These are phyloP conservation scores for Potamarius usumacintae DNA, from an alignment of 2,113 vertebrate genomes.

Conservation along the genomic window DNA sequence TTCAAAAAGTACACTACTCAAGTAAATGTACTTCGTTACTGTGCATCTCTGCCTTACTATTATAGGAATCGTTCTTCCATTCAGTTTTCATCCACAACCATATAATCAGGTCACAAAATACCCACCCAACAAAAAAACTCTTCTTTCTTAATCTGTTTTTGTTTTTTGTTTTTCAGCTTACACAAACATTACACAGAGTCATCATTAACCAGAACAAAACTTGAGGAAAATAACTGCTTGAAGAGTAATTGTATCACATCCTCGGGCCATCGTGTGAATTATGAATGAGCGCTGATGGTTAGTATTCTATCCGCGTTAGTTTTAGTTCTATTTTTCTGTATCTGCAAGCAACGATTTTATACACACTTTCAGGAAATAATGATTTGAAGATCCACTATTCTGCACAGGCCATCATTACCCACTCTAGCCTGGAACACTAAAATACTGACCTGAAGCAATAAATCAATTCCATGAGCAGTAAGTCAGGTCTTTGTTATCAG, in stretches of 20 bases:
- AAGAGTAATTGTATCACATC: conserved; percentile 11
- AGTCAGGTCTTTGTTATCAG: neutral
- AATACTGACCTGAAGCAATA: neutral
- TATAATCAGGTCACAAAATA: neutral
- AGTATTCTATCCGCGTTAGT: neutral
- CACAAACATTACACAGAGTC: neutral
- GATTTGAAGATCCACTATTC: neutral
- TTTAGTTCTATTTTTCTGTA: neutral
- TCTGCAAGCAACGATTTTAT: neutral
- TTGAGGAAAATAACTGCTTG: conserved; percentile 7
- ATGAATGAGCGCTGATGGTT: neutral
- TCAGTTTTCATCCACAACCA: neutral
- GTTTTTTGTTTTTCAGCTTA: neutral
- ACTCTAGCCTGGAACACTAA: neutral
- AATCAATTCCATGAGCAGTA: neutral
- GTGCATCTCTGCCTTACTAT: neutral
- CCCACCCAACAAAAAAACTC: neutral
- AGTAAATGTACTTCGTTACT: too few species aligned
- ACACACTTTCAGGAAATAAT: neutral
- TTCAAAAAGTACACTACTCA: too few species aligned
- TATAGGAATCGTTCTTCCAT: neutral
- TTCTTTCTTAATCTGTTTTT: neutral
- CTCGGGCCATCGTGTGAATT: neutral
- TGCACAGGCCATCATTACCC: neutral
- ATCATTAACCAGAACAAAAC: neutral